phyloP scores from a whole-genome alignment of 2,113 vertebrate genomes.

The Channa argus region DNA sequence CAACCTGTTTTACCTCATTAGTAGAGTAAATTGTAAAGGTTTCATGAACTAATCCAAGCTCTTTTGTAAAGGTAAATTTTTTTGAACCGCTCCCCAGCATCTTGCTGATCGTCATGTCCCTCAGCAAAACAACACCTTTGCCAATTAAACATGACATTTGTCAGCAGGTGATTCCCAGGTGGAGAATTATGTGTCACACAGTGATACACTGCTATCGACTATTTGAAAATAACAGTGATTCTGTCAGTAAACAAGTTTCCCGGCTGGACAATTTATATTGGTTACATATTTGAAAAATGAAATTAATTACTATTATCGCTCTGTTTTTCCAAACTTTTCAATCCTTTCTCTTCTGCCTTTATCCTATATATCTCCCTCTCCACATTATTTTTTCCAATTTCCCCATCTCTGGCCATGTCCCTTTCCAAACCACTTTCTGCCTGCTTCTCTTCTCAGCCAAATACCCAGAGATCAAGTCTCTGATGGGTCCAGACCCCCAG shows the following conservation, averaged over 20 bases:
- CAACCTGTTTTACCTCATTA: not conserved
- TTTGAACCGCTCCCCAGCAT: conserved; percentile 3
- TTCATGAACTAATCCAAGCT: not conserved
- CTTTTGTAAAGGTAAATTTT: not conserved
- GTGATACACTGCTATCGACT: not conserved
- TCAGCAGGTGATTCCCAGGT: conserved; percentile 57
- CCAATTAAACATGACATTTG: conserved; percentile 74
- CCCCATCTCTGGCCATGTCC: not conserved
- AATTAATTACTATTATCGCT: not conserved
- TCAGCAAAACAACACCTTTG: conserved; percentile 69
- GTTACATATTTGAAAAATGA: too few relatives aligned
- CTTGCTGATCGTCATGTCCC: conserved; percentile 19
- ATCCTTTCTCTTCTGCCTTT: not conserved
- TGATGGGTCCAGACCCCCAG: conserved; percentile 94
- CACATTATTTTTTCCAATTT: not conserved
- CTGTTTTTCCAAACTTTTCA: not conserved
- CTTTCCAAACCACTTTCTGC: not conserved
- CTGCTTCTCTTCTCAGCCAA: conserved; percentile 85
- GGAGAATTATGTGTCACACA: conserved; percentile 4
- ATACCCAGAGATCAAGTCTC: conserved; percentile 94
- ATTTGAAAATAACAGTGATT: not conserved
- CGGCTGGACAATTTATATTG: not conserved
- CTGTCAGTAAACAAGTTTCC: not conserved
- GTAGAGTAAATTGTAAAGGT: not conserved
- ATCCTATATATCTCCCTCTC: not conserved